These are phyloP conservation scores for Sorex fumeus DNA, from an alignment of 2,113 vertebrate genomes.

Conservation along the genomic window DNA sequence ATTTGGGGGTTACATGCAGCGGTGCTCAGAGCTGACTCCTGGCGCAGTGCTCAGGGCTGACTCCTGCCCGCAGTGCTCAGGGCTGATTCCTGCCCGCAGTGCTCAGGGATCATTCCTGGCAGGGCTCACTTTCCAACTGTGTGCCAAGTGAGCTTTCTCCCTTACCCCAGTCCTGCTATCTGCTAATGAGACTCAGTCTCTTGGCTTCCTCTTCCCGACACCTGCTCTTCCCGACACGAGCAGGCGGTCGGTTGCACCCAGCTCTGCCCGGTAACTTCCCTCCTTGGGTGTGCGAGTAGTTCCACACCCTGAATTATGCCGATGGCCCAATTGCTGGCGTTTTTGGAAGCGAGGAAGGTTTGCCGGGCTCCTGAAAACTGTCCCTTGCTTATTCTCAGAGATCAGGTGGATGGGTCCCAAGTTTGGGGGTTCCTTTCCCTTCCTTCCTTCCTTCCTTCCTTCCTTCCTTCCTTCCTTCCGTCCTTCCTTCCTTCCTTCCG, in stretches of 20 bases:
- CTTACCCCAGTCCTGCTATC: not conserved
- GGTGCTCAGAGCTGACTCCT: too few relatives aligned
- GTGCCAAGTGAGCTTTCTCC: too few relatives aligned
- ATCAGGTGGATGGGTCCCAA: not conserved
- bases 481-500: too few relatives aligned
- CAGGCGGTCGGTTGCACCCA: constrained; percentile 30
- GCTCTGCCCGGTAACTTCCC: constrained; percentile 31
- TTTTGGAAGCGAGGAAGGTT: constrained; percentile 31
- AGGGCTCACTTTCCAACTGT: too few relatives aligned
- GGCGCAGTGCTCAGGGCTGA: too few relatives aligned
- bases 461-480: too few relatives aligned
- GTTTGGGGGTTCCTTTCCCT: too few relatives aligned
- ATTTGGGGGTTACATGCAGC: too few relatives aligned
- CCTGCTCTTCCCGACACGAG: not conserved
- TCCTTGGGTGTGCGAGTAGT: not conserved
- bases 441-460: too few relatives aligned
- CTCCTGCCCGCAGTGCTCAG: too few relatives aligned
- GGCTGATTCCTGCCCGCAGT: too few relatives aligned
- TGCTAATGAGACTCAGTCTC: constrained; percentile 18
- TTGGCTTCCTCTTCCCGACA: not conserved
- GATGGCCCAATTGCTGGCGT: not conserved
- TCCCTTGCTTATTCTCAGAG: constrained; percentile 32
- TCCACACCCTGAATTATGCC: not conserved
- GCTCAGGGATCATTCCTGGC: too few relatives aligned
- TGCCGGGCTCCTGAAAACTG: constrained; percentile 19